Evolutionary conservation across 2,888 invertebrate genomes (phyloP), one percentile per base, ranked within the genome.

Genomic region (Nomada ruficornis): DNA sequence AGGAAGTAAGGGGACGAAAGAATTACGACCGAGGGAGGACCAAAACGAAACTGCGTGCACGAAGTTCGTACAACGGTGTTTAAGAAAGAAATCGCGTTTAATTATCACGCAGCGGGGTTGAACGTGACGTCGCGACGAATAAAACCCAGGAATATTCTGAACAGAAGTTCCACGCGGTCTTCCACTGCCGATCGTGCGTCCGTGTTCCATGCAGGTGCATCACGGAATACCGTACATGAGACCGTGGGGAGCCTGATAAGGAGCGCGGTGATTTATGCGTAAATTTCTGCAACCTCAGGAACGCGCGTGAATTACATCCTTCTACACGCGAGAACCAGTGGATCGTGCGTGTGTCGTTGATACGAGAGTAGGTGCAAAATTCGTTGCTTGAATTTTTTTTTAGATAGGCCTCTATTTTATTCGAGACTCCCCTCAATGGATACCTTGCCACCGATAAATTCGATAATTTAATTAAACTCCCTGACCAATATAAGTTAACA

Each of bases 241-340:
- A 57, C 71, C 59, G 44, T 80, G 71, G 77, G 23, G 57, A 71
- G 47, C 70, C 73, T 69, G 84, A 85, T 85, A 85, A 85, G 79
- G 77, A 64, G 74, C 23, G 62, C 29, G 4, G 68, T 82, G 79
- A 85, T 85, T 85, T 85, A 84, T 84, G 79, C 72, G 77, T 62
- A 71, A 85, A 85, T 84, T 85, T 81, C 76, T 77, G 52, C 70
- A 20, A 44, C 68, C 60, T 52, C 50, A 65, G 74, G 72, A 83
- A 72, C 76, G 52, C 50, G 72, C 69, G 67, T 65, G 20, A 57
- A 57, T 42, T 64, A 62, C 74, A 72, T 83, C 70, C 77, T 73
- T 47, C 18, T 26, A 44, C 64, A 18, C 54, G 55, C 23, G 65
- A 52, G 68, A 62, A 69, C 59, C 63, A 36, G 52, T 42, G 60